phyloP scores from a whole-genome alignment of 2,888 invertebrate genomes.

The Drosophila subsilvestris region DNA sequence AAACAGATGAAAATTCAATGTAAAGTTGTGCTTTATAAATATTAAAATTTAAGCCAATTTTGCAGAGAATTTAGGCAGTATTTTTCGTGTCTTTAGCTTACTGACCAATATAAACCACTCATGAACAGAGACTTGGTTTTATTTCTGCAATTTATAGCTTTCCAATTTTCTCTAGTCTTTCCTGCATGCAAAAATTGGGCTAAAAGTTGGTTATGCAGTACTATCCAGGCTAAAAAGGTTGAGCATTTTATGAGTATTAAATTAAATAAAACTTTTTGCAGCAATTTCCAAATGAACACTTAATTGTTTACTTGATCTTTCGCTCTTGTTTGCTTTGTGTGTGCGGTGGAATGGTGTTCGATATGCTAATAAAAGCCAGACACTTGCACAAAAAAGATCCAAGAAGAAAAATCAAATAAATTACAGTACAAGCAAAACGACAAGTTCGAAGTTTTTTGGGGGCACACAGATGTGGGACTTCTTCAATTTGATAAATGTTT shows the following conservation, averaged over 20 bases:
- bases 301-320: slow-evolving; percentile 60
- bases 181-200: background rate
- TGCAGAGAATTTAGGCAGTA: background rate
- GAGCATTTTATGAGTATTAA: slow-evolving; percentile 52
- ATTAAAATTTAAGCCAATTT: slow-evolving; percentile 4
- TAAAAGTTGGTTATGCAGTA: too few relatives aligned
- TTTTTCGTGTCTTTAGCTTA: slow-evolving; percentile 4
- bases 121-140: slow-evolving; percentile 8
- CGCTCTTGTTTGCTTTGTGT: slow-evolving; percentile 40
- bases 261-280: slow-evolving; percentile 39
- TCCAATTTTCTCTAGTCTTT: slow-evolving; percentile 34
- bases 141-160: slow-evolving; percentile 54
- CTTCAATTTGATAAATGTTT: slow-evolving; percentile 66
- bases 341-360: slow-evolving; percentile 45
- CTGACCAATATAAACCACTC: slow-evolving; percentile 10
- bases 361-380: slow-evolving; percentile 41
- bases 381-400: slow-evolving; percentile 26
- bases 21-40: background rate
- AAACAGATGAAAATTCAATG: background rate
- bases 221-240: slow-evolving; percentile 33
- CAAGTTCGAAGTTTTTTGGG: slow-evolving; percentile 43
- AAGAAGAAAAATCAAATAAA: slow-evolving; percentile 46
- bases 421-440: slow-evolving; percentile 47
- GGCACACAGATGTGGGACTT: slow-evolving; percentile 27
- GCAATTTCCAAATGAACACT: slow-evolving; percentile 22